Base-by-base conservation (phyloP, 1,140 invertebrate species). In the Galendromus occidentalis region DNA sequence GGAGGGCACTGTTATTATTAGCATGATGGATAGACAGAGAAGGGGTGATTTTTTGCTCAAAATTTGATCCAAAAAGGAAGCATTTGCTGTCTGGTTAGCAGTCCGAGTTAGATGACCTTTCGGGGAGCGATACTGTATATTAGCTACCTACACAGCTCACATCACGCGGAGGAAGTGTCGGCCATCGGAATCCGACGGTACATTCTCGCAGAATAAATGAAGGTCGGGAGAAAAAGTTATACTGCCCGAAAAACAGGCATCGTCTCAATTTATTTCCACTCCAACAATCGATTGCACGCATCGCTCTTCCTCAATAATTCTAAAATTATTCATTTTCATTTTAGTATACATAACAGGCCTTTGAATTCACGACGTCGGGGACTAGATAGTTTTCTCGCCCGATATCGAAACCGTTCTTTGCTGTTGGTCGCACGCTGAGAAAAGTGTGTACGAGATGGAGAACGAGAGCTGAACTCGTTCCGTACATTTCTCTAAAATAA, bases 21-120 rank as follows among this genome's bases (percentile, higher is more conserved):
- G 51, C 51, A 59, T 59, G 51, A 59, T 59, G 25, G 51, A 59
- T 59, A 25, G 51, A 59, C 33, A 59, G 17, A 59, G 51, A 59
- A 59, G 51, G 22, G 51, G 51, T 25, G 51, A 25, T 59, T 59
- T 59, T 59, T 59, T 59, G 14, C 25, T n/a, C 51, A 59, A 59
- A 59, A 59, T 59, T 59, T 25, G 51, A 59, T 59, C 25, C 51
- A 59, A 29, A 25, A 25, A 59, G 51, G 51, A 59, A 59, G 51
- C 51, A 59, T 59, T 25, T 59, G 51, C 51, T 25, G 51, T 39
- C 33, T 39, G 45, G 22, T 59, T 59, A 25, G 51, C 22, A 20
- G 33, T 39, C 33, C 4, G 51, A 22, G 51, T 59, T 59, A 59
- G 51, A 20, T 59, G 51, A 59, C 51, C 51, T 33, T 14, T 25